Evolutionary conservation across 35 echinoderm and acorn worm species (phyloP), one percentile per base, ranked within the genome.

Genomic region (Stichopus chloronotus): DNA sequence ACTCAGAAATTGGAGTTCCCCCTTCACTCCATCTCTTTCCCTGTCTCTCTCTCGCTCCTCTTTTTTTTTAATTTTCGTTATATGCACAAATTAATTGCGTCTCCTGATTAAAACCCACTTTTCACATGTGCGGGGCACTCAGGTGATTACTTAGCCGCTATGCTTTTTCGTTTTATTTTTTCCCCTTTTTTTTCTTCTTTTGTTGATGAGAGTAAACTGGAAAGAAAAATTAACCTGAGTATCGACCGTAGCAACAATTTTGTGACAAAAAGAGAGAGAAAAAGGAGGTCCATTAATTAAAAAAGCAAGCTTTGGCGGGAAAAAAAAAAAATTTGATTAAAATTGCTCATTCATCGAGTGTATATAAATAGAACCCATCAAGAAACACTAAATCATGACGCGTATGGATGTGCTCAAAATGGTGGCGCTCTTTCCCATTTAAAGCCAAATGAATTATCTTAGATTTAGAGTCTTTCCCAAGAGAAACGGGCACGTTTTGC

Each of bases 31-130:
- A 0, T 43, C 1, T 43, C 30, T 43, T 3, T 43, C 30, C 3
- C 30, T 43, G 1, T 43, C 30, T 43, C 30, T 43, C 30, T 43
- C 30, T 43, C 30, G 30, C 30, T 17, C 19, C 19, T 65, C 4
- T 65, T 65, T 65, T 65, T 72, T 85, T 85, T 85, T 85, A 56
- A 85, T 85, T 85, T 85, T 85, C 82, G 57, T 85, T 85, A 85
- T 58, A 85, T 85, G 54, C 56, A 58, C 82, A 85, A 85, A 85
- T 85, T 85, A 85, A 85, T 85, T 85, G 82, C 82, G 56, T 85
- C 82, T 85, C 57, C 54, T 58, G 82, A 85, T 85, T 85, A 85
- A 85, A 85, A 56, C 82, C 55, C 82, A 85, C 82, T 85, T 85
- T 58, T 56, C 55, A 56, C 17, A 58, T 21, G 22, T 56, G 55